phyloP scores from a whole-genome alignment of 2,113 vertebrate genomes.

The Lampris megalopsis region DNA sequence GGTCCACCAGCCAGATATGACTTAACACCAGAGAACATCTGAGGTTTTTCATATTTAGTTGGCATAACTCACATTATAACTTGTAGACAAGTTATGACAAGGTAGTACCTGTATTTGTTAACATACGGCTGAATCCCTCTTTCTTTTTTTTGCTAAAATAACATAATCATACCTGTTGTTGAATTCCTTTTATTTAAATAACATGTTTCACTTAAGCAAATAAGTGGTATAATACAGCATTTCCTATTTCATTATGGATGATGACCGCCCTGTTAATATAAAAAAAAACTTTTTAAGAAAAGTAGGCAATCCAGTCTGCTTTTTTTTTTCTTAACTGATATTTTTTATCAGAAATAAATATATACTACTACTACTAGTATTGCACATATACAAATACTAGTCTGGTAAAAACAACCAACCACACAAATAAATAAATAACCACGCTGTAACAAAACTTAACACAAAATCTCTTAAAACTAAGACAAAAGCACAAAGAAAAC shows the following conservation, averaged over 20 bases:
- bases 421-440: too few relatives aligned
- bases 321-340: constrained; percentile 1
- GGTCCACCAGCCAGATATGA: constrained; percentile 25
- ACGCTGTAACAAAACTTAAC: too few relatives aligned
- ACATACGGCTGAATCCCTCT: neutral
- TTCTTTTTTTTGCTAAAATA: constrained; percentile 12
- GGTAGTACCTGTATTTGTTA: constrained; percentile 12
- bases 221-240: neutral
- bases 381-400: too few relatives aligned
- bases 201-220: neutral
- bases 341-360: too few relatives aligned
- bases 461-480: too few relatives aligned
- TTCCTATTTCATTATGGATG: neutral
- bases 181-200: constrained; percentile 15
- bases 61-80: constrained; percentile 14
- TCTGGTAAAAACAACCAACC: too few relatives aligned
- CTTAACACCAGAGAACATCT: constrained; percentile 11
- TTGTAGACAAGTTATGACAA: constrained; percentile 4
- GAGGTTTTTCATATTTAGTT: constrained; percentile 16
- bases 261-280: neutral
- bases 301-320: too few relatives aligned
- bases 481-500: too few relatives aligned
- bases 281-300: neutral
- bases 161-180: neutral
- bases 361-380: too few relatives aligned